Percentiles rank a stretch among this genome's conserved stretches.
These are phyloP conservation scores for Ia io DNA, from an alignment of 2,113 vertebrate genomes.

Conservation along the genomic window DNA sequence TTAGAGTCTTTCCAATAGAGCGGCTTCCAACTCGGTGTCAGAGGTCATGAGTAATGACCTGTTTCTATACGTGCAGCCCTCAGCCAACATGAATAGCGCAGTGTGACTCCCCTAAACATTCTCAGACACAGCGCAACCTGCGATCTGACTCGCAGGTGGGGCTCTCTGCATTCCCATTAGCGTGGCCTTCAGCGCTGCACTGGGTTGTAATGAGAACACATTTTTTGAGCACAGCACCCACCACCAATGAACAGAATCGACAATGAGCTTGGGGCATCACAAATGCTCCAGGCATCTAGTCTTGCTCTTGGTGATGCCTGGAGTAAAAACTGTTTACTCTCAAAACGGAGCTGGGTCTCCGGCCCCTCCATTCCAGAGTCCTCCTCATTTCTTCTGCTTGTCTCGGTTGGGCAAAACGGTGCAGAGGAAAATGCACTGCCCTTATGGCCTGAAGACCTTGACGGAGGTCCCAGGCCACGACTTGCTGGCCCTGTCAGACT, in stretches of 20 bases:
- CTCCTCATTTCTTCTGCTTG: background rate
- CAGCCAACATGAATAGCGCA: background rate
- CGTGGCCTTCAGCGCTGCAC: accelerated
- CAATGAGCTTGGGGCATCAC: background rate
- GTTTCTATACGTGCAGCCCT: background rate
- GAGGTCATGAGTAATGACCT: no score
- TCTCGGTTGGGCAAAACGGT: background rate
- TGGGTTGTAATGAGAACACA: background rate
- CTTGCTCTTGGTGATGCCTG: background rate
- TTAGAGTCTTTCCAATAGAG: background rate
- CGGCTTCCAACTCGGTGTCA: background rate
- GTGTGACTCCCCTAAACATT: no score
- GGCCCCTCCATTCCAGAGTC: accelerated
- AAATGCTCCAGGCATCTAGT: background rate
- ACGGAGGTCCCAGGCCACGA: accelerated
- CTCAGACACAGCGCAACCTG: background rate
- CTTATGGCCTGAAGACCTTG: background rate
- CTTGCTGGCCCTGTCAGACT: background rate
- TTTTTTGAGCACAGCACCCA: background rate
- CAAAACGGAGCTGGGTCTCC: no score
- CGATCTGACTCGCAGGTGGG: background rate
- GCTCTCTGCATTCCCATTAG: background rate
- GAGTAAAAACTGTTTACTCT: background rate
- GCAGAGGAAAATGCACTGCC: background rate
- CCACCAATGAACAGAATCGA: background rate